Conservation (phyloP, 1,140 invertebrate genomes). For the Maniola jurtina region DNA sequence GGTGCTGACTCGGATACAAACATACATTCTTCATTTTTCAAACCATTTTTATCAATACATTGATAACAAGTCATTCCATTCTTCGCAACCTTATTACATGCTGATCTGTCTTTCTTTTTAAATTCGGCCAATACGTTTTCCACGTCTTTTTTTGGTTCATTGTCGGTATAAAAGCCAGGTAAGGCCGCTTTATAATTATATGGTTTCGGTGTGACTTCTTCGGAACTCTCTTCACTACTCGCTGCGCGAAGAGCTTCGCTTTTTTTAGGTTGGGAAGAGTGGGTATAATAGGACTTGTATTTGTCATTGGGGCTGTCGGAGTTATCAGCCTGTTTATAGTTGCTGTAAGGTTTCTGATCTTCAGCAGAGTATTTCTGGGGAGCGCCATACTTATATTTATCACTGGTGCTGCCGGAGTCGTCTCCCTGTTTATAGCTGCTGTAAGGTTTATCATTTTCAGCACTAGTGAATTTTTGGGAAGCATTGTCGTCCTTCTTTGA, state of each 20-base stretch:
- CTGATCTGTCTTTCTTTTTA: slow-evolving; percentile 83
- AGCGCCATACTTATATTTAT: slow-evolving; percentile 71
- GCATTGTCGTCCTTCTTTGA: slow-evolving; percentile 47
- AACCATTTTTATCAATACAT: slow-evolving; percentile 82
- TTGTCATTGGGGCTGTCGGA: slow-evolving; percentile 59
- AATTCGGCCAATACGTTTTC: slow-evolving; percentile 85
- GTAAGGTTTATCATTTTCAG: slow-evolving; percentile 46
- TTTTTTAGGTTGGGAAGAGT: slow-evolving; percentile 54
- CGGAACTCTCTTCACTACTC: slow-evolving; percentile 50
- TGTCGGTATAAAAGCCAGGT: slow-evolving; percentile 72
- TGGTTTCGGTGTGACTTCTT: slow-evolving; percentile 54
- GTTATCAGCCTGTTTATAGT: slow-evolving; percentile 54
- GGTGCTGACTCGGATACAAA: slow-evolving; percentile 83
- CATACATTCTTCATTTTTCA: slow-evolving; percentile 87
- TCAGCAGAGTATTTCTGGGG: slow-evolving; percentile 60
- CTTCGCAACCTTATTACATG: slow-evolving; percentile 84
- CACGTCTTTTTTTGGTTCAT: slow-evolving; percentile 81
- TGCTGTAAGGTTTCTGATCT: slow-evolving; percentile 14
- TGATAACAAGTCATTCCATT: slow-evolving; percentile 87
- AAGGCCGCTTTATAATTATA: slow-evolving; percentile 73
- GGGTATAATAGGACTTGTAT: slow-evolving; percentile 71
- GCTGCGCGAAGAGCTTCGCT: slow-evolving; percentile 58
- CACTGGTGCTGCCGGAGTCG: slow-evolving; percentile 52
- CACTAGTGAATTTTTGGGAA: slow-evolving; percentile 46
- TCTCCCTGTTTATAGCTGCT: slow-evolving; percentile 56